Conservation (phyloP, 2,888 invertebrate species). For the Dilophus febrilis region DNA sequence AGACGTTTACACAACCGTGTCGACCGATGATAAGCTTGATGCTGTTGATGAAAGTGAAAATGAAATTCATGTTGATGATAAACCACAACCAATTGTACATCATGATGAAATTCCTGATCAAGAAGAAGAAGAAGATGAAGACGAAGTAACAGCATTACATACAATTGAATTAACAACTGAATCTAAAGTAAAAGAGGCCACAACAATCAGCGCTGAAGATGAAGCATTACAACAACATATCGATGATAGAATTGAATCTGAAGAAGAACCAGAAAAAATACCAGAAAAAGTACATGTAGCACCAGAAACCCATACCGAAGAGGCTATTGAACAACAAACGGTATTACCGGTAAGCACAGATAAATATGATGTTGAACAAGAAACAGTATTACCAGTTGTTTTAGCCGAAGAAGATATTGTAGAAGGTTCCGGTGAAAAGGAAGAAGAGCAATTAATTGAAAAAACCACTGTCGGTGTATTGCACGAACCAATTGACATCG, state of each 20-base stretch:
- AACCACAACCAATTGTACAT: background rate
- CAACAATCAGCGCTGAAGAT: constrained; percentile 5
- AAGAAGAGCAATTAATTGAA: background rate
- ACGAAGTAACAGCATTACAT: constrained; percentile 3
- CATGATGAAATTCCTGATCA: no score
- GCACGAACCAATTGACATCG: background rate
- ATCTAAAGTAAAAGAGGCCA: constrained; percentile 4
- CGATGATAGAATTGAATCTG: background rate
- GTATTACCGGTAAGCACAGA: background rate
- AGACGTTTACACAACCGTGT: background rate
- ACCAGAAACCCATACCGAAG: background rate
- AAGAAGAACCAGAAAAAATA: background rate
- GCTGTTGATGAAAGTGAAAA: constrained; percentile 11
- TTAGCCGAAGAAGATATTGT: background rate
- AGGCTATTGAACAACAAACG: background rate
- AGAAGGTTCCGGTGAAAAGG: background rate
- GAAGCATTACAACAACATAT: constrained; percentile 8
- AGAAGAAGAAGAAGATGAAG: constrained; percentile 3
- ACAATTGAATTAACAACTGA: constrained; percentile 7
- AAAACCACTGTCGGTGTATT: background rate
- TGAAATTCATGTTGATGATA: constrained; percentile 11
- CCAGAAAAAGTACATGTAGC: no score
- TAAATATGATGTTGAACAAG: background rate
- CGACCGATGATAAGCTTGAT: constrained; percentile 1
- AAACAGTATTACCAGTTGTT: no score